Percentiles rank a stretch among this genome's conserved stretches.
These are phyloP conservation scores for Strigamia crassipes DNA, from an alignment of 2,888 invertebrate genomes.

Conservation along the genomic window DNA sequence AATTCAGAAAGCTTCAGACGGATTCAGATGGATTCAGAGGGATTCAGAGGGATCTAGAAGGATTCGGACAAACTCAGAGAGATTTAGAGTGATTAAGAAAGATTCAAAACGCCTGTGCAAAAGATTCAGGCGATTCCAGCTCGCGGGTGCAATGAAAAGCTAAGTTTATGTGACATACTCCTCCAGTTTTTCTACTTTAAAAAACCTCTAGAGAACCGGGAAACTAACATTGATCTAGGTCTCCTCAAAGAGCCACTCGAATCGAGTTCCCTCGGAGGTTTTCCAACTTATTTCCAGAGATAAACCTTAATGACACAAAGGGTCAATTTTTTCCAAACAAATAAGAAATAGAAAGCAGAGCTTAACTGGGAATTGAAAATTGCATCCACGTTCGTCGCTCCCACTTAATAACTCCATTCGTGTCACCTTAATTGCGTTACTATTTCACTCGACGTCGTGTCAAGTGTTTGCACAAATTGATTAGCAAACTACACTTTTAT, in stretches of 20 bases:
- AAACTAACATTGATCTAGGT: constrained; percentile 32
- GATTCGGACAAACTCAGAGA: no score
- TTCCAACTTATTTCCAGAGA: background rate
- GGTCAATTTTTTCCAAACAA: background rate
- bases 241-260: background rate
- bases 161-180: constrained; percentile 19
- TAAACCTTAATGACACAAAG: background rate
- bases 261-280: background rate
- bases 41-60: no score
- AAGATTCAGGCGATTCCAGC: no score
- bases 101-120: no score
- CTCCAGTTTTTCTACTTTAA: constrained; percentile 27
- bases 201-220: background rate
- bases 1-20: no score
- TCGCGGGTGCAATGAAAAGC: no score
- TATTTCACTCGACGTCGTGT: background rate
- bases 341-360: background rate
- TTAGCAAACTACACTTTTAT: background rate
- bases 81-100: no score
- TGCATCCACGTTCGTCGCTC: no score
- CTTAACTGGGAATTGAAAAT: no score
- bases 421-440: background rate
- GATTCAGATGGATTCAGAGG: no score
- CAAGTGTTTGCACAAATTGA: background rate
- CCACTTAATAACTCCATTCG: background rate